Evolutionary conservation across 2,888 invertebrate species (phyloP).

Genomic region (Macrosoma leucophasiata): DNA sequence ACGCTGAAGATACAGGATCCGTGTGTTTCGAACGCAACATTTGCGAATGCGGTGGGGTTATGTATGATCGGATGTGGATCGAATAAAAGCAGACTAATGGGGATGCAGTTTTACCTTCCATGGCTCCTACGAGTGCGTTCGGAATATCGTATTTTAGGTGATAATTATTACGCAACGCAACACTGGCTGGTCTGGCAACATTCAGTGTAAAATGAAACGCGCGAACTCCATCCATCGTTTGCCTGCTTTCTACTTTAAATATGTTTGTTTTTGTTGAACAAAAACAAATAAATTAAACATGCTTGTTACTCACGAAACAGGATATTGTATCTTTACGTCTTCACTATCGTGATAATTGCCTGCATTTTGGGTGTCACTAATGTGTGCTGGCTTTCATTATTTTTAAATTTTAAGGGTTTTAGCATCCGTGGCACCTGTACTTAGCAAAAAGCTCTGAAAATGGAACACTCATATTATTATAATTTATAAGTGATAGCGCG

Average conservation of each 20-base stretch:
- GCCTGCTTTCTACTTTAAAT: too few relatives aligned
- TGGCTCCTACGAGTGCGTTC: slow-evolving; percentile 20
- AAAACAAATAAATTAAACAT: too few relatives aligned
- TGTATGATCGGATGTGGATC: slow-evolving; percentile 1
- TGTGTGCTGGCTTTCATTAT: too few relatives aligned
- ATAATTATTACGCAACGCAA: slow-evolving; percentile 52
- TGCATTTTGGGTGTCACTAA: too few relatives aligned
- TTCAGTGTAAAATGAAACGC: slow-evolving; percentile 40
- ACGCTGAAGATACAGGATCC: too few relatives aligned
- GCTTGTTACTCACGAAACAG: slow-evolving; percentile 28
- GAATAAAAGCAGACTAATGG: slow-evolving; percentile 13
- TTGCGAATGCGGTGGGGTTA: slow-evolving; percentile 11
- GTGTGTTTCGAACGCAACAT: slow-evolving; percentile 9
- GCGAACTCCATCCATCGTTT: too few relatives aligned
- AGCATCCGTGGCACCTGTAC: too few relatives aligned
- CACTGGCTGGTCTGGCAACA: slow-evolving; percentile 39
- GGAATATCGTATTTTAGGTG: slow-evolving; percentile 44
- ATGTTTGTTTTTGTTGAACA: neutral
- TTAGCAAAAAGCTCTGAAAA: too few relatives aligned
- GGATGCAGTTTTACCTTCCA: slow-evolving; percentile 12
- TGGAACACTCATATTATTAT: too few relatives aligned
- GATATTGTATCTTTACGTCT: slow-evolving; percentile 47
- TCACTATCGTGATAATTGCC: slow-evolving; percentile 50
- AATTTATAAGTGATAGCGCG: too few relatives aligned
- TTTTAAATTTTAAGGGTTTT: too few relatives aligned